Percentiles rank a stretch among this genome's conserved stretches.
These are phyloP conservation scores for Pyxicephalus adspersus DNA, from an alignment of 2,113 vertebrate species.

Conservation along the genomic window DNA sequence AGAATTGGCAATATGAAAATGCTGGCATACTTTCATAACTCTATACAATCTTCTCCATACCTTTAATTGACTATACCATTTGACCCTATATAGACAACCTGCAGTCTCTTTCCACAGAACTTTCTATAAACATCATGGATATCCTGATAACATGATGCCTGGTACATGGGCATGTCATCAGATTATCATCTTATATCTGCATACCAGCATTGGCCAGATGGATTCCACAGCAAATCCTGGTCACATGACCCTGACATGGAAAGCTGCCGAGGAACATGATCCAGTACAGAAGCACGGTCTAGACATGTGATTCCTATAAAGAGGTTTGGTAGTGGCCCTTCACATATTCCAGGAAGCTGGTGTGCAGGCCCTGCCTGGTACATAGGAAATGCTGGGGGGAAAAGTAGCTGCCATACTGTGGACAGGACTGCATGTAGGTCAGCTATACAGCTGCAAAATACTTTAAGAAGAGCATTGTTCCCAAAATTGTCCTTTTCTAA, in stretches of 20 bases:
- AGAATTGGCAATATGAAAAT: no score
- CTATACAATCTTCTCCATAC: neutral
- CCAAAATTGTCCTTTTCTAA: neutral
- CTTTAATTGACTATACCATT: no score
- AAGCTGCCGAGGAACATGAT: neutral
- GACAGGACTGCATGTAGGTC: conserved; percentile 23
- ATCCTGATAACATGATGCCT: no score
- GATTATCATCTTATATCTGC: neutral
- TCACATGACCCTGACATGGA: neutral
- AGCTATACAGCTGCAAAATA: neutral
- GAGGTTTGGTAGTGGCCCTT: neutral
- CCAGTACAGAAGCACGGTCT: neutral
- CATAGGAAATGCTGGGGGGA: neutral
- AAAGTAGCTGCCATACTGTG: conserved; percentile 26
- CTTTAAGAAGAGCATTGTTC: neutral
- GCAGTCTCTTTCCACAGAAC: no score
- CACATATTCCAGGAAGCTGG: neutral
- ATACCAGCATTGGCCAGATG: neutral
- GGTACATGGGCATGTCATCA: no score
- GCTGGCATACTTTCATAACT: neutral
- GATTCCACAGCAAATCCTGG: no score
- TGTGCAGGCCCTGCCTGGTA: conserved; percentile 46
- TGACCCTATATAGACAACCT: no score
- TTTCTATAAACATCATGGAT: no score
- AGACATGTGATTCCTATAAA: no score